Evolutionary conservation across 1,140 invertebrate species (phyloP).

Genomic region (Drosophila miranda): DNA sequence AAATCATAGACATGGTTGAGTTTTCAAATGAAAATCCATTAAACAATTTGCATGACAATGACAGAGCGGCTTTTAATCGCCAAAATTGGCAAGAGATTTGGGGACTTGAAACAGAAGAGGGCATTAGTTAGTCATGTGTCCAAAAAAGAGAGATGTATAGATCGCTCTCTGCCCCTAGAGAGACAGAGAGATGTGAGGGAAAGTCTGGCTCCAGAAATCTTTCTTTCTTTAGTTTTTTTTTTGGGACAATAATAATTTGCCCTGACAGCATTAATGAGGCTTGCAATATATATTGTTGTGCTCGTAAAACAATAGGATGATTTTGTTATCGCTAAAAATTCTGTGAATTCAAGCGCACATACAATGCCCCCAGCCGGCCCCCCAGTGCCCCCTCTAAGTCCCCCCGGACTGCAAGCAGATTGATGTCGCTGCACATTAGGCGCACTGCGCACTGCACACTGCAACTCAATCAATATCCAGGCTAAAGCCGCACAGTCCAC

Average conservation of each 20-base stretch:
- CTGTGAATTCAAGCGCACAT: constrained; percentile 58
- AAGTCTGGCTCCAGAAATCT: not conserved
- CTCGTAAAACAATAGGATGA: constrained; percentile 30
- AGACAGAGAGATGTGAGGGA: too few species aligned
- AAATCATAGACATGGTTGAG: constrained; percentile 42
- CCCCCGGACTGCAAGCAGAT: constrained; percentile 38
- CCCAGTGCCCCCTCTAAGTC: not conserved
- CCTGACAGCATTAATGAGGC: constrained; percentile 47
- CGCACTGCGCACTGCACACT: constrained; percentile 50
- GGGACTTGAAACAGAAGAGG: too few species aligned
- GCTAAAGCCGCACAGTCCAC: constrained; percentile 52
- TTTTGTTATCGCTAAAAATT: constrained; percentile 41
- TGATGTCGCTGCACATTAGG: constrained; percentile 80
- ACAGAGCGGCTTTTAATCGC: constrained; percentile 81
- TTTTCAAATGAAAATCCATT: constrained; percentile 55
- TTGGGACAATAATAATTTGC: constrained; percentile 29
- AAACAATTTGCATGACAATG: constrained; percentile 76
- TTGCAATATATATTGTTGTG: constrained; percentile 23
- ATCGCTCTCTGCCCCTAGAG: too few species aligned
- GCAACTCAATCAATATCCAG: constrained; percentile 76
- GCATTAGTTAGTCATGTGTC: too few species aligned
- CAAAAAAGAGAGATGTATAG: too few species aligned
- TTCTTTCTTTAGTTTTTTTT: not conserved
- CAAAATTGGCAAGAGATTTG: constrained; percentile 69
- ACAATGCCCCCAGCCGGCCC: not conserved